Evolutionary conservation across 2,797 vertebrate genomes (phyloP).

Genomic region (Rhabdophis nuchalis): DNA sequence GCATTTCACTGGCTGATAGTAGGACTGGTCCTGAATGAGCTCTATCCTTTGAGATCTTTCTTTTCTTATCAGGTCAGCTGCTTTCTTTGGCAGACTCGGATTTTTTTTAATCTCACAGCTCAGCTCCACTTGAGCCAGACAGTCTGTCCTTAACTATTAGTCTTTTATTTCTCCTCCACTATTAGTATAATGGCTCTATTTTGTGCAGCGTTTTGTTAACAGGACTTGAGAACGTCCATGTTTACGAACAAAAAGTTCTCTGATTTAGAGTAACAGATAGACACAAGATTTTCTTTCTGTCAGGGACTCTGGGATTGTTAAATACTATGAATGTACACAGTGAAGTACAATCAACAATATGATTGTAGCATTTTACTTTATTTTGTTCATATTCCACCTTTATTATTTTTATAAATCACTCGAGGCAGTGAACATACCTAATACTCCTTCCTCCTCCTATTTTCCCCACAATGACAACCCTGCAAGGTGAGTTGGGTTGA

Average conservation of each 20-base stretch:
- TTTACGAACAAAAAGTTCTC: not conserved
- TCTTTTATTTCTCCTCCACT: not conserved
- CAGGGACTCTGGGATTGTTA: rapidly evolving
- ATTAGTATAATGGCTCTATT: not conserved
- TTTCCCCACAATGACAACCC: not conserved
- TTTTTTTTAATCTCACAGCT: not conserved
- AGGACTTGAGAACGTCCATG: not conserved
- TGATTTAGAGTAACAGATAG: not conserved
- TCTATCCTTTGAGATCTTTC: slow-evolving; percentile 8
- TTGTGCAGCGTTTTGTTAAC: not conserved
- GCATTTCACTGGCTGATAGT: not conserved
- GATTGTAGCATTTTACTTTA: not conserved
- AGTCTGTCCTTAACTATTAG: not conserved
- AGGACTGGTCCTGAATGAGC: not conserved
- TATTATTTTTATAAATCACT: not conserved
- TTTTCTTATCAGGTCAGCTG: not conserved
- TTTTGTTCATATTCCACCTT: not conserved
- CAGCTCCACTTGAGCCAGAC: not conserved
- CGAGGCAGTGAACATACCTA: not conserved
- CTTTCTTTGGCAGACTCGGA: not conserved
- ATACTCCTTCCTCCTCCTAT: not conserved
- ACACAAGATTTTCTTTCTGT: not conserved
- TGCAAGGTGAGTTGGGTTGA: not conserved
- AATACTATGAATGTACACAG: not conserved
- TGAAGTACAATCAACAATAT: not conserved